Percentiles rank a stretch among this genome's conserved stretches.
These are phyloP conservation scores for Lathronympha strigana DNA, from an alignment of 2,888 invertebrate species.

Conservation along the genomic window DNA sequence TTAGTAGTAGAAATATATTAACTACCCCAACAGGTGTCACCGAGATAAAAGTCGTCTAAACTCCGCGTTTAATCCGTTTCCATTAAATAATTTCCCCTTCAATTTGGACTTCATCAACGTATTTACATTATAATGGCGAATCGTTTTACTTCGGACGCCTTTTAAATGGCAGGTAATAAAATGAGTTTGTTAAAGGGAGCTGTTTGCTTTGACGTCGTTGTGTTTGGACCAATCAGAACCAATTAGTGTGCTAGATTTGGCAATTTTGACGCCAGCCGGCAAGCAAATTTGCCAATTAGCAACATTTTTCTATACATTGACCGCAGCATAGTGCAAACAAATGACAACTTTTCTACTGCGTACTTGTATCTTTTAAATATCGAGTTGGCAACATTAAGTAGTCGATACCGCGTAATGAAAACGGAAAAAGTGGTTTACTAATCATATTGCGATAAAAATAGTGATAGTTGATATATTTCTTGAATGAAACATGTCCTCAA, in stretches of 20 bases:
- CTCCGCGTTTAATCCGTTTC: constrained; percentile 8
- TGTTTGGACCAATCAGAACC: constrained; percentile 46
- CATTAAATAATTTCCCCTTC: constrained; percentile 17
- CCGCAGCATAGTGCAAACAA: too few species aligned
- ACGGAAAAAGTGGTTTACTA: constrained; percentile 3
- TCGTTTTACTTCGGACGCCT: constrained; percentile 21
- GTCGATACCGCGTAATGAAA: constrained; percentile 4
- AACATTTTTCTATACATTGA: too few species aligned
- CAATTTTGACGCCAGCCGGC: too few species aligned
- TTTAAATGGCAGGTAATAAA: constrained; percentile 33
- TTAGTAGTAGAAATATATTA: too few species aligned
- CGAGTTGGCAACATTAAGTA: constrained; percentile 6
- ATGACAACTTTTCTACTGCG: too few species aligned
- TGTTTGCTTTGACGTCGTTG: constrained; percentile 45
- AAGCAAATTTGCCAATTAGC: too few species aligned
- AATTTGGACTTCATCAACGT: constrained; percentile 29
- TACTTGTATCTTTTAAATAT: too few species aligned
- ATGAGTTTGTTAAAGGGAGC: constrained; percentile 41
- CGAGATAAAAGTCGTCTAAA: background rate
- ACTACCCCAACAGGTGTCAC: background rate
- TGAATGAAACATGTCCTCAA: too few species aligned
- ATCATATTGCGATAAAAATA: constrained; percentile 1
- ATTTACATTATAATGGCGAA: constrained; percentile 35
- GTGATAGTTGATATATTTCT: too few species aligned
- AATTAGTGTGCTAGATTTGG: too few species aligned